Evolutionary conservation across 64 coral and sea anemone species (phyloP).

Genomic region (Stylophora pistillata): DNA sequence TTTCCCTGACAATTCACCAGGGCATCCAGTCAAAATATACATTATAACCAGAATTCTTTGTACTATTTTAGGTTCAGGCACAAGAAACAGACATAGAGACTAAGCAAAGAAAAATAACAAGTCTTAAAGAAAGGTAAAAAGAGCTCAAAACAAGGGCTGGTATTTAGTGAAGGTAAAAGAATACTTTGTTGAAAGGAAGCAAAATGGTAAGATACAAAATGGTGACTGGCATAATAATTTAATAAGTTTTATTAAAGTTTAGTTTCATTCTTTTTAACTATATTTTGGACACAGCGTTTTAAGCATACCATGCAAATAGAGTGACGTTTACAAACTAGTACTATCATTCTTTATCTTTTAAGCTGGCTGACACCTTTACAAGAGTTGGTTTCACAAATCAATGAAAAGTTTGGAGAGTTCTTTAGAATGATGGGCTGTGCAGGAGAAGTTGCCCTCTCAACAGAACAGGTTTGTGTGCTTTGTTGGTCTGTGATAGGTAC

Average conservation of each 20-base stretch:
- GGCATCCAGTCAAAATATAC: too few species aligned
- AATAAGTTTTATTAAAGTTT: background rate
- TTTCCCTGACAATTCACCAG: too few species aligned
- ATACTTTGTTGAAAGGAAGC: background rate
- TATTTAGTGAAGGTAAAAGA: too few species aligned
- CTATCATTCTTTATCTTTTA: background rate
- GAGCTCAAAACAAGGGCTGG: background rate
- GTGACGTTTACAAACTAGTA: background rate
- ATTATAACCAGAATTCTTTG: background rate
- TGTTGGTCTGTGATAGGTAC: background rate
- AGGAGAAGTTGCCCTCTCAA: constrained; percentile 83
- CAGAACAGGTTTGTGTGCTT: constrained; percentile 76
- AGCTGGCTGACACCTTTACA: constrained; percentile 91
- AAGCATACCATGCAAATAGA: too few species aligned
- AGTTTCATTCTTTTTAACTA: too few species aligned
- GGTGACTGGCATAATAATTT: background rate
- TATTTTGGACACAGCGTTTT: too few species aligned
- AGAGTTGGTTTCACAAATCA: constrained; percentile 80
- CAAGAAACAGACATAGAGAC: constrained; percentile 54
- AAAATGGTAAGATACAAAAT: background rate
- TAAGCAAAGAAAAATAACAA: constrained; percentile 70
- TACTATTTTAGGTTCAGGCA: constrained; percentile 31
- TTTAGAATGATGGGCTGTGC: constrained; percentile 97
- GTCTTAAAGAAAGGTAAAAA: constrained; percentile 67
- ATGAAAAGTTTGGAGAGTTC: constrained; percentile 86